Evolutionary conservation across 2,888 invertebrate species (phyloP).

Genomic region (Scotopteryx bipunctaria): DNA sequence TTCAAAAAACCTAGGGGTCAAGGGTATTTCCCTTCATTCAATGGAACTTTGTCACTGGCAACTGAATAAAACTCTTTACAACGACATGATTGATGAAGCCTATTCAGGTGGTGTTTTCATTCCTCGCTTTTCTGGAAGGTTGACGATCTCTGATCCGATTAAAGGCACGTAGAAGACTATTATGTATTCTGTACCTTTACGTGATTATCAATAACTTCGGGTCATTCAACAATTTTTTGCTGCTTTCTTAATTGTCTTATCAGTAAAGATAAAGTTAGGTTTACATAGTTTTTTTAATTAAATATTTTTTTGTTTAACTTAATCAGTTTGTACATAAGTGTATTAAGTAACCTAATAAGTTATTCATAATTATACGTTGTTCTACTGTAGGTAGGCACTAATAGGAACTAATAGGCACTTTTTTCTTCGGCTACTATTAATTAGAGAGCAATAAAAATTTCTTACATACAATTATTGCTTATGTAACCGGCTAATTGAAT

Average conservation of each 20-base stretch:
- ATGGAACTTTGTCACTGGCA: constrained; percentile 18
- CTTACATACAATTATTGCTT: constrained; percentile 1
- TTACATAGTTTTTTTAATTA: too few relatives aligned
- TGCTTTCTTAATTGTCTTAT: constrained; percentile 19
- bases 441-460: constrained; percentile 12
- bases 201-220: constrained; percentile 46
- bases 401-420: too few relatives aligned
- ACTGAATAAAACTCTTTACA: constrained; percentile 55
- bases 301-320: too few relatives aligned
- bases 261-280: not conserved
- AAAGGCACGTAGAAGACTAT: constrained; percentile 18
- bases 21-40: not conserved
- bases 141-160: constrained; percentile 44
- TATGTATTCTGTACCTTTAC: constrained; percentile 36
- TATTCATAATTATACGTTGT: too few relatives aligned
- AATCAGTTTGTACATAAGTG: too few relatives aligned
- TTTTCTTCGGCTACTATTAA: not conserved
- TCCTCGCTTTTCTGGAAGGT: constrained; percentile 48
- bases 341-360: too few relatives aligned
- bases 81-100: constrained; percentile 68
- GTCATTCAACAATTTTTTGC: constrained; percentile 29
- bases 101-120: constrained; percentile 61
- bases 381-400: too few relatives aligned
- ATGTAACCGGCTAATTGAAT: constrained; percentile 19
- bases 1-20: not conserved